Percentiles rank a stretch among this genome's conserved stretches.
phyloP scores from a whole-genome alignment of 2,888 invertebrate species.

The Sericinus montela region DNA sequence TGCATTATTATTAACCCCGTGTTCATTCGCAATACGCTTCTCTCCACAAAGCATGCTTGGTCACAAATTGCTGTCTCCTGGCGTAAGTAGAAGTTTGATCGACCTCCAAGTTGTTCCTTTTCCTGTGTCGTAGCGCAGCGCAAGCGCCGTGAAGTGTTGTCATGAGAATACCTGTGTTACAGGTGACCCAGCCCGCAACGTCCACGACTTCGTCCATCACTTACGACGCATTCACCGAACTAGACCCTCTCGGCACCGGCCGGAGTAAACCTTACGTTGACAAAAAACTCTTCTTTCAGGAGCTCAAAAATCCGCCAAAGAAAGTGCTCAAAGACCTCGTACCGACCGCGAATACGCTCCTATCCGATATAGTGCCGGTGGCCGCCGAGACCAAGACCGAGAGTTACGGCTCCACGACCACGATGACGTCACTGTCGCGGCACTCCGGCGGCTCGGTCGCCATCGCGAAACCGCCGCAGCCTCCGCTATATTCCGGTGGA shows the following conservation, averaged over 20 bases:
- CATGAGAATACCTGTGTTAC: constrained; percentile 60
- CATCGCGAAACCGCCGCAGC: constrained; percentile 49
- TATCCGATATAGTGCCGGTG: constrained; percentile 52
- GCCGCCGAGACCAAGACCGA: constrained; percentile 46
- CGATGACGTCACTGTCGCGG: constrained; percentile 67
- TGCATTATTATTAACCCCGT: background rate
- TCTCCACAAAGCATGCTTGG: constrained; percentile 6
- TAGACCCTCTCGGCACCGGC: constrained; percentile 95
- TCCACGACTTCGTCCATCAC: constrained; percentile 50
- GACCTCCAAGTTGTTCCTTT: background rate
- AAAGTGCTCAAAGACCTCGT: constrained; percentile 94
- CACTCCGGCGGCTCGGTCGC: constrained; percentile 74
- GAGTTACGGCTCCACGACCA: constrained; percentile 62
- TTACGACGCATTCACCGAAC: constrained; percentile 94
- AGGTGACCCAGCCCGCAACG: constrained; percentile 64
- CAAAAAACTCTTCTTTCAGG: constrained; percentile 97
- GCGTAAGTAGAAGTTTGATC: background rate
- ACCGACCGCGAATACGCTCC: constrained; percentile 54
- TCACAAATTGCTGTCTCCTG: background rate
- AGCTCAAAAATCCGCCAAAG: constrained; percentile 96
- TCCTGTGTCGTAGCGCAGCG: constrained; percentile 4
- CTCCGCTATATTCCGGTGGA: constrained; percentile 42
- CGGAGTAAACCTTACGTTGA: constrained; percentile 95
- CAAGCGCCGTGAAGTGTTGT: constrained; percentile 21
- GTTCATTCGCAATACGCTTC: background rate